Evolutionary conservation across 2,797 vertebrate genomes (phyloP), one percentile per base, ranked within the genome.

Genomic region (Dendrocincla fuliginosa): DNA sequence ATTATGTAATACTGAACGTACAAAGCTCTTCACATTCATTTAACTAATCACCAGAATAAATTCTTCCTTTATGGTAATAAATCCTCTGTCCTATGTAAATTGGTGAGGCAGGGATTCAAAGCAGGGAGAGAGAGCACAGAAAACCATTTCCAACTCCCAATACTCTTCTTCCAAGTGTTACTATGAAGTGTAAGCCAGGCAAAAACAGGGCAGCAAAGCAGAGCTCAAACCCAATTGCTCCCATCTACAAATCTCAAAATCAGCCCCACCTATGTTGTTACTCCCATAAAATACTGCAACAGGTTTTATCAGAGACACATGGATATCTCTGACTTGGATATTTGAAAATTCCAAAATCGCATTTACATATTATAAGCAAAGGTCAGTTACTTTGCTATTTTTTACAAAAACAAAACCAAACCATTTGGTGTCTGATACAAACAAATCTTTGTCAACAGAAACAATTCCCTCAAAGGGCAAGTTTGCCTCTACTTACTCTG

Each of bases 1-100:
- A 57, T 52, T 22, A 59, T 2, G 0, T 16, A 46, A 35, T 11
- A 73, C 2, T 17, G 18, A 63, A 60, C 1, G 0, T 23, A 85
- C 14, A 81, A 68, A 68, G 22, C 27, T 71, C 41, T 84, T 93
- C 44, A 67, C 13, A 22, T 78, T 47, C 49, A 69, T 42, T 75
- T 39, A 89, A 42, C 9, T 50, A 46, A 79, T 10, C 5, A 69
- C 77, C 76, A 57, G 32, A 84, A 59, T 50, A 42, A 56, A 50
- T 57, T 84, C 13, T 64, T 81, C 23, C 32, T 61, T 57, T 53
- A 71, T 5, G 32, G 16, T 22, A 73, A 61, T 6, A 92, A 75
- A 69, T 42, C 15, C 13, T 53, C 24, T 55, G 42, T 69, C 35
- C 30, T 57, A 14, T 3, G 8, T 49, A 79, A n/a, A 65, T 8